Evolutionary conservation across 2,888 invertebrate species (phyloP).

Genomic region (Xestia xanthographa): DNA sequence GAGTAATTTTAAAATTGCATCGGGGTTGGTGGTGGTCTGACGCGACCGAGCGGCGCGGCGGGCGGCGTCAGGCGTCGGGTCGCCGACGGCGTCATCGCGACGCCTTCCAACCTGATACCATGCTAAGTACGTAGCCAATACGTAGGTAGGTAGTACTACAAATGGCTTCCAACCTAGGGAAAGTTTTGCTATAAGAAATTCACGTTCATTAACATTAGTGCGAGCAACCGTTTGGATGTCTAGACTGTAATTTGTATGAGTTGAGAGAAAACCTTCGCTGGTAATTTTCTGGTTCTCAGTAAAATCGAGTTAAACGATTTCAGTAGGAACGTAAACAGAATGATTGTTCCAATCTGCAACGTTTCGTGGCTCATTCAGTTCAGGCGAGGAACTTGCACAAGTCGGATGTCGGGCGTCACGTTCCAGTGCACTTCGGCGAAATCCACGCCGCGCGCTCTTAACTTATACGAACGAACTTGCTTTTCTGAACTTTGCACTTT

Average conservation of each 20-base stretch:
- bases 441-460: conserved; percentile 69
- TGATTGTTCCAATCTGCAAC: conserved; percentile 40
- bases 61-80: conserved; percentile 69
- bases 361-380: conserved; percentile 71
- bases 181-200: conserved; percentile 59
- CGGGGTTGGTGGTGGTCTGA: conserved; percentile 72
- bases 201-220: conserved; percentile 46
- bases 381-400: conserved; percentile 80
- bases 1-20: conserved; percentile 85
- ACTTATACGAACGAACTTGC: conserved; percentile 69
- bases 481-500: conserved; percentile 77
- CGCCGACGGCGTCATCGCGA: conserved; percentile 67
- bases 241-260: conserved; percentile 47
- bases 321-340: conserved; percentile 14
- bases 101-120: conserved; percentile 29
- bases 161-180: conserved; percentile 51
- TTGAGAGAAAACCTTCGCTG: conserved; percentile 26
- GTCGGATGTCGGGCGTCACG: conserved; percentile 81
- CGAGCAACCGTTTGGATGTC: conserved; percentile 43
- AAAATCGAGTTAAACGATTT: conserved; percentile 8
- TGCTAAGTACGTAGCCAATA: conserved; percentile 23
- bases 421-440: conserved; percentile 82
- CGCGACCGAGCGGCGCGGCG: conserved; percentile 71
- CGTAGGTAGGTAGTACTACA: conserved; percentile 31
- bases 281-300: conserved; percentile 13